Evolutionary conservation across 2,113 vertebrate genomes (phyloP).

Genomic region (Polypterus senegalus): DNA sequence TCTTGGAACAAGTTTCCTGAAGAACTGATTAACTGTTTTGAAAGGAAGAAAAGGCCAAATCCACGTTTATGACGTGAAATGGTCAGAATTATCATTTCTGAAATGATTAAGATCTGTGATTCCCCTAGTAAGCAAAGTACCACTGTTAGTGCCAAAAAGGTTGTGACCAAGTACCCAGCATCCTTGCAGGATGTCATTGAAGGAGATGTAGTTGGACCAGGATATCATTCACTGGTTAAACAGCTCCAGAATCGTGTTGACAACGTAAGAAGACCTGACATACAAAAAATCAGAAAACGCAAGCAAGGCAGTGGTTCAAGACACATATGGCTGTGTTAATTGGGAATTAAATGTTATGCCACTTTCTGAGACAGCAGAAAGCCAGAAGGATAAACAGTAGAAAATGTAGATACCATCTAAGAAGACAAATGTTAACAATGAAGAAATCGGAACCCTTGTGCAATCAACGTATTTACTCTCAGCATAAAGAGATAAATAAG

Average conservation of each 20-base stretch:
- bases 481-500: conserved; percentile 10
- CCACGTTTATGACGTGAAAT: conserved; percentile 11
- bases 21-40: conserved; percentile 3
- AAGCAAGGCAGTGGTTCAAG: conserved; percentile 1
- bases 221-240: conserved; percentile 7
- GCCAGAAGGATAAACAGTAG: conserved; percentile 13
- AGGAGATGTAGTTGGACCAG: conserved; percentile 10
- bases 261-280: not conserved
- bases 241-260: conserved; percentile 1
- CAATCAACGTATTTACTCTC: conserved; percentile 1
- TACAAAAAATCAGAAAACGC: too few species aligned
- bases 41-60: conserved; percentile 9
- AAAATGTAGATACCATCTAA: conserved; percentile 1
- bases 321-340: conserved; percentile 14
- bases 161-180: conserved; percentile 12
- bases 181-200: conserved; percentile 13
- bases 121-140: conserved; percentile 13
- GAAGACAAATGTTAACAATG: conserved; percentile 10
- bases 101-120: conserved; percentile 9
- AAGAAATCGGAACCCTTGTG: conserved; percentile 8
- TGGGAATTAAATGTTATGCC: conserved; percentile 7
- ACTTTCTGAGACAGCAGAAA: conserved; percentile 11
- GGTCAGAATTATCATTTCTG: conserved; percentile 8
- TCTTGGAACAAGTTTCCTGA: conserved; percentile 10
- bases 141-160: conserved; percentile 11